Percentiles rank a stretch among this genome's conserved stretches.
phyloP scores from a whole-genome alignment of 2,797 vertebrate species.

The Acipenser oxyrinchus region DNA sequence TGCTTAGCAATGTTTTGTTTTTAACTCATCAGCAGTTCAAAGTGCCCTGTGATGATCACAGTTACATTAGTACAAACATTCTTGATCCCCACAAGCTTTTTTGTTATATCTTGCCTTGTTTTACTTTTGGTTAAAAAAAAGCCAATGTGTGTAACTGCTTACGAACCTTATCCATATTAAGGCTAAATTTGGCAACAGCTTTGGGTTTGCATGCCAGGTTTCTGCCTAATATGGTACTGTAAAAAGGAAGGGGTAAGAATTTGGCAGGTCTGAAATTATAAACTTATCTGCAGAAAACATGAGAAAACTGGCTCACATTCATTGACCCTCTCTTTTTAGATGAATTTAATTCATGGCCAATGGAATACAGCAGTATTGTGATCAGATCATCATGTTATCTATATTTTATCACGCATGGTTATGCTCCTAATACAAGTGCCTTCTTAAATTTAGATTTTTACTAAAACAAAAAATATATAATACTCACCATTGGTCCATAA shows the following conservation, averaged over 20 bases:
- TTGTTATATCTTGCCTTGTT: slow-evolving; percentile 5
- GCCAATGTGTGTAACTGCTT: background rate
- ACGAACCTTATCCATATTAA: slow-evolving; percentile 16
- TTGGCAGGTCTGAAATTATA: slow-evolving; percentile 6
- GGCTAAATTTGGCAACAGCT: slow-evolving; percentile 11
- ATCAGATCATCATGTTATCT: too few species aligned
- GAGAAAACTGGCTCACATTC: background rate
- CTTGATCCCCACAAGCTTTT: background rate
- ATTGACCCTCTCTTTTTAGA: background rate
- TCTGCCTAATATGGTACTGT: slow-evolving; percentile 18
- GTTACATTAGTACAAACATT: background rate
- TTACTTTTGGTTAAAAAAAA: slow-evolving; percentile 2
- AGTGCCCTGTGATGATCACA: too few species aligned
- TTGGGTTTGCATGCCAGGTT: slow-evolving; percentile 8
- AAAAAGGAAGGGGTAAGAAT: slow-evolving; percentile 13
- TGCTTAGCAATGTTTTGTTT: too few species aligned
- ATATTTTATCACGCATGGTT: too few species aligned
- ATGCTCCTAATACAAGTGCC: too few species aligned
- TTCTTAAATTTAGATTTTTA: too few species aligned
- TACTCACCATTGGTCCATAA: too few species aligned
- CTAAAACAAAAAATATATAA: too few species aligned
- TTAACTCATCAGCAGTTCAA: too few species aligned
- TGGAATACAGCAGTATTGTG: background rate
- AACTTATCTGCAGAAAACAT: background rate
- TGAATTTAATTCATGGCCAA: background rate